Conservation (phyloP, 1,140 invertebrate genomes). For the Papilio helenus region DNA sequence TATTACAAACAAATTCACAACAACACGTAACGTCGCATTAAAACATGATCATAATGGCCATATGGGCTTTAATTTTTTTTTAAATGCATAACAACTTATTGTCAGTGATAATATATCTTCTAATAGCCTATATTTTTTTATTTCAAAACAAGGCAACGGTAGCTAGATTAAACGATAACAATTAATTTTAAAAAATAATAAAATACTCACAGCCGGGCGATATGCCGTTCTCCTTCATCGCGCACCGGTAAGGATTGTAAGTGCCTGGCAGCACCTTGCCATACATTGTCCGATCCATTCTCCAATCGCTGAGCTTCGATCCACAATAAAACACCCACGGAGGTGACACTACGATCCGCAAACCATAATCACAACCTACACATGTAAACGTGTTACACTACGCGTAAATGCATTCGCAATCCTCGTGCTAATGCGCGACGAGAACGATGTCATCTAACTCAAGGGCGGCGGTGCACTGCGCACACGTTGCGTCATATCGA, state of each 20-base stretch:
- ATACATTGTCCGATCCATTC: slow-evolving; percentile 93
- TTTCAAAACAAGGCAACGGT: not conserved
- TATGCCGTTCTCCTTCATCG: slow-evolving; percentile 89
- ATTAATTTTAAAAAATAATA: slow-evolving; percentile 47
- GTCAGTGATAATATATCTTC: not conserved
- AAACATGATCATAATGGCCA: slow-evolving; percentile 14
- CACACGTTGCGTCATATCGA: slow-evolving; percentile 44
- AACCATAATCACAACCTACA: slow-evolving; percentile 79
- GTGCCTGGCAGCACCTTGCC: slow-evolving; percentile 90
- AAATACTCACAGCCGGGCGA: slow-evolving; percentile 92
- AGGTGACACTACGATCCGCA: slow-evolving; percentile 63
- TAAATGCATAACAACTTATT: slow-evolving; percentile 39
- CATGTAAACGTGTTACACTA: slow-evolving; percentile 47
- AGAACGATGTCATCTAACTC: slow-evolving; percentile 45
- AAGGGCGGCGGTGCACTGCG: slow-evolving; percentile 49
- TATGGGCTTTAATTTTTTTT: slow-evolving; percentile 27
- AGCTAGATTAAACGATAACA: not conserved
- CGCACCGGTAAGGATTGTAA: slow-evolving; percentile 91
- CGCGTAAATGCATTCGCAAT: slow-evolving; percentile 57
- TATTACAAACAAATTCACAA: slow-evolving; percentile 15
- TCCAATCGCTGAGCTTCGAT: slow-evolving; percentile 66
- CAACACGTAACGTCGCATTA: not conserved
- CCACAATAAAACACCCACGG: slow-evolving; percentile 74
- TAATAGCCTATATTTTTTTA: not conserved
- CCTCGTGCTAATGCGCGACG: slow-evolving; percentile 39